Percentiles rank a stretch among this genome's conserved stretches.
Conservation (phyloP, 64 coral and sea anemone species). For the Pocillopora verrucosa region DNA sequence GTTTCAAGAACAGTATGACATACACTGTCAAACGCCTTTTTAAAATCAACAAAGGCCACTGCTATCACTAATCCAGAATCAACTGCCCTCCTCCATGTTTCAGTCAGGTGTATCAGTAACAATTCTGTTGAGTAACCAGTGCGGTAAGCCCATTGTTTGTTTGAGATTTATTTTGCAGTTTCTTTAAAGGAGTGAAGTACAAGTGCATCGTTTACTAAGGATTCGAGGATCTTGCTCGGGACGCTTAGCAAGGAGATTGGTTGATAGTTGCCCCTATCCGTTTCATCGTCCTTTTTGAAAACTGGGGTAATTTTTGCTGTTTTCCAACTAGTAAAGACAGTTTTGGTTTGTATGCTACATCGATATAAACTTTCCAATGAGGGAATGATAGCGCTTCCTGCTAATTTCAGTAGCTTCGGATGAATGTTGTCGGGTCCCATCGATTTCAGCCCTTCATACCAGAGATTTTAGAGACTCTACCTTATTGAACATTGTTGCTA, state of each 20-base stretch:
- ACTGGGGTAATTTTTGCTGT: constrained; percentile 2
- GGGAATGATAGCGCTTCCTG: background rate
- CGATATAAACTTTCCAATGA: background rate
- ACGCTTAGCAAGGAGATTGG: background rate
- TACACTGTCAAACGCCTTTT: constrained; percentile 28
- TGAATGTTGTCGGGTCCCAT: constrained; percentile 7
- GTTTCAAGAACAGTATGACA: background rate
- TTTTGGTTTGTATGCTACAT: background rate
- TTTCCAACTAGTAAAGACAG: background rate
- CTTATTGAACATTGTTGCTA: too few relatives aligned
- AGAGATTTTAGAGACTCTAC: too few relatives aligned
- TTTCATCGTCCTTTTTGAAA: constrained; percentile 26
- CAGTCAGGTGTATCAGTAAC: constrained; percentile 39
- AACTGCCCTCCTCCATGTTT: constrained; percentile 31
- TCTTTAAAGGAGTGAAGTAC: constrained; percentile 8
- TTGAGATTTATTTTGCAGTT: background rate
- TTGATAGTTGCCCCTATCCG: background rate
- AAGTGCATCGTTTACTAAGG: background rate
- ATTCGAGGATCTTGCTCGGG: constrained; percentile 18
- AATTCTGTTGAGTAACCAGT: constrained; percentile 3
- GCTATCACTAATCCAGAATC: constrained; percentile 13
- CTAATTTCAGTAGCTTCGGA: constrained; percentile 23
- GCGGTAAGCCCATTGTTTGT: constrained; percentile 43
- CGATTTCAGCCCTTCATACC: background rate
- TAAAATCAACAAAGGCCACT: constrained; percentile 24